Evolutionary conservation across 2,797 vertebrate genomes (phyloP).

Genomic region (Trachops cirrhosus): DNA sequence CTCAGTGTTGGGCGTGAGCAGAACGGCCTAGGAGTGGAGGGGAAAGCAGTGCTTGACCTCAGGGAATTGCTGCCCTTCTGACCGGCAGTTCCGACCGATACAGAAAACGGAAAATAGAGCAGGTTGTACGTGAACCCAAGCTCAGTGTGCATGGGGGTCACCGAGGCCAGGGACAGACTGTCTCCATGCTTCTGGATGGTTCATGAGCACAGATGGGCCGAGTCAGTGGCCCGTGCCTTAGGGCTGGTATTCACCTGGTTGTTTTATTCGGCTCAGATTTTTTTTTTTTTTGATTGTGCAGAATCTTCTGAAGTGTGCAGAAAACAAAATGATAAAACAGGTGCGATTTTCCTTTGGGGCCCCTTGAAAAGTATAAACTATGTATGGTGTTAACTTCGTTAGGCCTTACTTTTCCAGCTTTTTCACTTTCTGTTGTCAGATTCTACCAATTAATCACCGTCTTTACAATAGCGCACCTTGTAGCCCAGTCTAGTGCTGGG

Average conservation of each 20-base stretch:
- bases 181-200: not conserved
- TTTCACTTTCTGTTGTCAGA: slow-evolving; percentile 37
- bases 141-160: not conserved
- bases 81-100: no score
- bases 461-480: not conserved
- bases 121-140: not conserved
- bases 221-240: not conserved
- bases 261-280: not conserved
- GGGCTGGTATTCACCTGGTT: not conserved
- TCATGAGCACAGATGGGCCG: not conserved
- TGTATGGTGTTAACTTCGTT: rapidly evolving
- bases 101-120: not conserved
- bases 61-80: not conserved
- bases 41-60: not conserved
- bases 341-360: not conserved
- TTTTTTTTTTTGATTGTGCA: not conserved
- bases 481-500: not conserved
- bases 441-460: slow-evolving; percentile 43
- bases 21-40: not conserved
- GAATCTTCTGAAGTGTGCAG: not conserved
- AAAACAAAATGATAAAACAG: not conserved
- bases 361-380: not conserved
- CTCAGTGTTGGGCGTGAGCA: not conserved
- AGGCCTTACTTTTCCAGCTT: not conserved
- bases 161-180: not conserved